phyloP scores from a whole-genome alignment of 37 sponge, comb jelly and placozoan species.

The Haliclona indistincta region DNA sequence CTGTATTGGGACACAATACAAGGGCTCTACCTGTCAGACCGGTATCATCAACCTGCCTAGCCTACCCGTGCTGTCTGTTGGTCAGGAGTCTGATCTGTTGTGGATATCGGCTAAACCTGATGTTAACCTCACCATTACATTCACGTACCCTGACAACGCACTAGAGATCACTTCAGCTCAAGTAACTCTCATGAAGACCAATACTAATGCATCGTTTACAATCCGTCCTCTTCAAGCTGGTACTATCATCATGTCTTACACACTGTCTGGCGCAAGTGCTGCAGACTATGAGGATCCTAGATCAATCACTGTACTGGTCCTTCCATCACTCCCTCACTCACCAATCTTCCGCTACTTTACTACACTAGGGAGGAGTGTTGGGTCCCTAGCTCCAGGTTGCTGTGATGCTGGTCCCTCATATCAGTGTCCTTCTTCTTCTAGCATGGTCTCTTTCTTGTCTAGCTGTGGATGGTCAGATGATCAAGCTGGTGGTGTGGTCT shows the following conservation, averaged over 20 bases:
- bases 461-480: slow-evolving; percentile 5
- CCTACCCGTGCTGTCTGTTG: background rate
- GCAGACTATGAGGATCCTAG: background rate
- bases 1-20: slow-evolving; percentile 10
- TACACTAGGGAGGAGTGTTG: background rate
- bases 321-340: too few relatives aligned
- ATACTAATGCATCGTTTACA: background rate
- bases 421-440: slow-evolving; percentile 18
- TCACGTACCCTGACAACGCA: background rate
- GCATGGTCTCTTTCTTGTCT: slow-evolving; percentile 4
- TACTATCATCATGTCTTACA: background rate
- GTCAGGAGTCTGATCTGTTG: background rate
- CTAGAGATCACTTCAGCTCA: background rate
- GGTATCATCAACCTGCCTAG: background rate
- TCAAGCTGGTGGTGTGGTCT: slow-evolving; percentile 6
- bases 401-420: background rate
- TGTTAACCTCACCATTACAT: background rate
- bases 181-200: background rate
- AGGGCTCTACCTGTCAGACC: slow-evolving; percentile 2
- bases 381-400: slow-evolving; percentile 11
- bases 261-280: slow-evolving; percentile 3
- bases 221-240: background rate
- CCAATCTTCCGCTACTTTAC: too few relatives aligned
- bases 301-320: background rate
- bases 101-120: slow-evolving; percentile 27